Base-by-base conservation (phyloP, 2,113 vertebrate species). In the Eudyptes chrysolophus region DNA sequence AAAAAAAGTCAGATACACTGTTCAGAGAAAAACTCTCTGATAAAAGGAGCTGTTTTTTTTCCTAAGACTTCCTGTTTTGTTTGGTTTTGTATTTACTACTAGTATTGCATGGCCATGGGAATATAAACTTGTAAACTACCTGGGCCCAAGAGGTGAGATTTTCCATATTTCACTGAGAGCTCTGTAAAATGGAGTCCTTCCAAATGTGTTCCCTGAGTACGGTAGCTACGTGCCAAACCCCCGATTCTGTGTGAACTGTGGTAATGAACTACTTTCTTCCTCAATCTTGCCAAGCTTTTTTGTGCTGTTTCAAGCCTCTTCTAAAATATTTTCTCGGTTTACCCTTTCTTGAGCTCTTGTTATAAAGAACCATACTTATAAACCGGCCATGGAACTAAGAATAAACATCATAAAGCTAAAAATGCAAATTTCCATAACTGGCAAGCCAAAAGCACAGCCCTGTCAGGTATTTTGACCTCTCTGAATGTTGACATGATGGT, bases 391-490 rank as follows among this genome's bases (percentile, higher is more conserved):
- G n/a, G 38, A 76, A 34, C 44, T 42, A 87, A 77, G n/a, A 79
- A 46, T 38, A 80, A 85, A 7, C 36, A 44, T 36, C 0, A 5
- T n/a, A 66, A 94, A 89, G 22, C 13, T 84, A 42, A 92, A 78
- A 8, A 1, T 0, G 2, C 61, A n/a, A 5, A 36, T 65, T 54
- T 84, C 30, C 2, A 1, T 38, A 64, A 69, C 34, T 57, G 57
- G 40, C 16, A 72, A 72, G 52, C 7, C 46, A 18, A 26, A 74
- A 66, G 16, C 52, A 38, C n/a, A 72, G 40, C 18, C 2, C 1
- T 2, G 19, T 66, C 64, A 55, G 17, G 17, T 57, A 20, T 72
- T 93, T 84, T 65, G 61, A 65, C 14, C n/a, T 82, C 55, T 89
- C 1, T 72, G 46, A 51, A 49, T 29, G 49, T 44, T 61, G 60